Evolutionary conservation across 2,888 invertebrate species (phyloP).

Genomic region (Pycnomerus fuliginosus): DNA sequence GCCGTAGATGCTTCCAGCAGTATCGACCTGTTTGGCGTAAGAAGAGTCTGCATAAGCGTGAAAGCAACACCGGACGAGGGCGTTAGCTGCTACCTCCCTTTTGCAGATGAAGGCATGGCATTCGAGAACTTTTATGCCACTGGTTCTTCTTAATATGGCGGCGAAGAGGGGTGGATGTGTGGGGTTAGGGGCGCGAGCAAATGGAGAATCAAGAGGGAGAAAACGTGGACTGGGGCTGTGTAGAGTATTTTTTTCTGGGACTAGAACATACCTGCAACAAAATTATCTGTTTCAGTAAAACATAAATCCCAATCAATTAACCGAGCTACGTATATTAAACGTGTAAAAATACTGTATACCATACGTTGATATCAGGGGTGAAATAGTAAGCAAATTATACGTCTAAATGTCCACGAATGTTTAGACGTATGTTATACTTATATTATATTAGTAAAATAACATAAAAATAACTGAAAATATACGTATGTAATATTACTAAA

Average conservation of each 20-base stretch:
- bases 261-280: slow-evolving; percentile 54
- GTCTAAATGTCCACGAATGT: too few relatives aligned
- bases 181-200: slow-evolving; percentile 88
- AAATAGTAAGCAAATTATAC: too few relatives aligned
- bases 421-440: too few relatives aligned
- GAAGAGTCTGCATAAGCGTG: slow-evolving; percentile 97
- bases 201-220: slow-evolving; percentile 93
- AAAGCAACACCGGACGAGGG: slow-evolving; percentile 95
- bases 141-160: slow-evolving; percentile 91
- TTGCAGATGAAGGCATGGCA: slow-evolving; percentile 99
- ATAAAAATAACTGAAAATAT: too few relatives aligned
- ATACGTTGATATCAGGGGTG: too few relatives aligned
- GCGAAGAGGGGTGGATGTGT: slow-evolving; percentile 96
- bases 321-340: too few relatives aligned
- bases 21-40: slow-evolving; percentile 81
- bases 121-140: slow-evolving; percentile 96
- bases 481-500: too few relatives aligned
- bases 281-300: too few relatives aligned
- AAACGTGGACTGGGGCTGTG: slow-evolving; percentile 78
- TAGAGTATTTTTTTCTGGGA: slow-evolving; percentile 53
- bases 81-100: slow-evolving; percentile 94
- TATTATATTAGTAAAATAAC: too few relatives aligned
- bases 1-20: slow-evolving; percentile 54
- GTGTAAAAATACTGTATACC: too few relatives aligned
- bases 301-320: slow-evolving; percentile 17